These are phyloP conservation scores for Tolypeutes matacus DNA, from an alignment of 2,797 vertebrate species.

Conservation along the genomic window DNA sequence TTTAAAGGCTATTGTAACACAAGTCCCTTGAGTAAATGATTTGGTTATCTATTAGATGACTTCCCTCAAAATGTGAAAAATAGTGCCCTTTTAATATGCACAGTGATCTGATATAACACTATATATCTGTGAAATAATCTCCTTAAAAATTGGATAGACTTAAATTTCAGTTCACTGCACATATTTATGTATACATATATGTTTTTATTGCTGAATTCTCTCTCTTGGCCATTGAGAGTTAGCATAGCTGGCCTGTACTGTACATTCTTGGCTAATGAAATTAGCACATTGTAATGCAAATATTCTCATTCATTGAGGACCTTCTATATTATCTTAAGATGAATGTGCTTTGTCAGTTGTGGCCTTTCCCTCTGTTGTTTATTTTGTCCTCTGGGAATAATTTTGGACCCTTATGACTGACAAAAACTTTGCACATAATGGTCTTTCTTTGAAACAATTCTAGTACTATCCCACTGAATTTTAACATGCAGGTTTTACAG, in stretches of 20 bases:
- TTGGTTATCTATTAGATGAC: conserved; percentile 18
- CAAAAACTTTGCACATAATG: background rate
- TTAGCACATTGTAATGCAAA: background rate
- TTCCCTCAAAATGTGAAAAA: background rate
- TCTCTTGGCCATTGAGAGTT: background rate
- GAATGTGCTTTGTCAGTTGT: background rate
- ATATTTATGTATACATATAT: background rate
- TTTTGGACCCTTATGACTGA: background rate
- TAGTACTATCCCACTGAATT: background rate
- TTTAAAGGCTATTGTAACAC: background rate
- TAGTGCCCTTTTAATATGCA: background rate
- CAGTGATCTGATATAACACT: background rate
- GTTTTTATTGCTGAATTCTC: background rate
- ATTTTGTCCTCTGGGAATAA: background rate
- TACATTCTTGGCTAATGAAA: background rate
- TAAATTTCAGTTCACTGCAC: background rate
- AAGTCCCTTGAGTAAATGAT: background rate
- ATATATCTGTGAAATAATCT: conserved; percentile 16
- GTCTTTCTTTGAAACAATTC: background rate
- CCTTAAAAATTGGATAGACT: background rate
- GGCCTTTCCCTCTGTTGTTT: background rate
- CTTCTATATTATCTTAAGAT: background rate
- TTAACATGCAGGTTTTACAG: background rate
- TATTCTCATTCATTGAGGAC: background rate
- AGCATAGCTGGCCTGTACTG: background rate